Evolutionary conservation across 2,888 invertebrate genomes (phyloP).

Genomic region (Tenthredo mesomela): DNA sequence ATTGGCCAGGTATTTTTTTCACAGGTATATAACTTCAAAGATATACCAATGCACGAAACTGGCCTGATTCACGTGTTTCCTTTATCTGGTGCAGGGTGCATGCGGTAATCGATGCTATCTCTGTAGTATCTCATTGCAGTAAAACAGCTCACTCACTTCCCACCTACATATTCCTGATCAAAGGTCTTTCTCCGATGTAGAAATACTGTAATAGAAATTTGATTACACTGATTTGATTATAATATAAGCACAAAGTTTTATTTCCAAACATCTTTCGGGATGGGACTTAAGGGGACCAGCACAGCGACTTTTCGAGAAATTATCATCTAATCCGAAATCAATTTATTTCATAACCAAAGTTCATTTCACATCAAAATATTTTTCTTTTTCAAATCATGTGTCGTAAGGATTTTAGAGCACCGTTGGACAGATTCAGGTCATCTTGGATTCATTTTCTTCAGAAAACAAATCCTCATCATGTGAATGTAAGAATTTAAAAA

Average conservation of each 20-base stretch:
- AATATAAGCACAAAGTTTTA: neutral
- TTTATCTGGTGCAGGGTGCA: neutral
- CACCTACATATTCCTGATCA: neutral
- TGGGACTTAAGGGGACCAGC: neutral
- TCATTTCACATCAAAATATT: too few relatives aligned
- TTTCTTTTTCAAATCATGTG: too few relatives aligned
- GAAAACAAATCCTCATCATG: too few relatives aligned
- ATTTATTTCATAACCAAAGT: too few relatives aligned
- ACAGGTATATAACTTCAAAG: too few relatives aligned
- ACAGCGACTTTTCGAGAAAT: too few relatives aligned
- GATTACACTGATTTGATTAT: neutral
- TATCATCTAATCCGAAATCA: too few relatives aligned
- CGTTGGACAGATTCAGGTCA: too few relatives aligned
- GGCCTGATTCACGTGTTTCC: neutral
- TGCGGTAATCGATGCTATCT: neutral
- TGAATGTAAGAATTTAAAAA: too few relatives aligned
- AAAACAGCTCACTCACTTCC: neutral
- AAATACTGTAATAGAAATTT: neutral
- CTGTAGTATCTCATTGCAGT: neutral
- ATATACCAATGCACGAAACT: neutral
- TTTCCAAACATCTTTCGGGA: neutral
- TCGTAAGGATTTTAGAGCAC: too few relatives aligned
- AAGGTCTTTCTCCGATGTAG: neutral
- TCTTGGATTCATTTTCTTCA: too few relatives aligned
- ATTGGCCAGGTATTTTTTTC: neutral